Percentiles rank a stretch among this genome's conserved stretches.
These are phyloP conservation scores for Nannobrachium achirus DNA, from an alignment of 2,113 vertebrate genomes.

Conservation along the genomic window DNA sequence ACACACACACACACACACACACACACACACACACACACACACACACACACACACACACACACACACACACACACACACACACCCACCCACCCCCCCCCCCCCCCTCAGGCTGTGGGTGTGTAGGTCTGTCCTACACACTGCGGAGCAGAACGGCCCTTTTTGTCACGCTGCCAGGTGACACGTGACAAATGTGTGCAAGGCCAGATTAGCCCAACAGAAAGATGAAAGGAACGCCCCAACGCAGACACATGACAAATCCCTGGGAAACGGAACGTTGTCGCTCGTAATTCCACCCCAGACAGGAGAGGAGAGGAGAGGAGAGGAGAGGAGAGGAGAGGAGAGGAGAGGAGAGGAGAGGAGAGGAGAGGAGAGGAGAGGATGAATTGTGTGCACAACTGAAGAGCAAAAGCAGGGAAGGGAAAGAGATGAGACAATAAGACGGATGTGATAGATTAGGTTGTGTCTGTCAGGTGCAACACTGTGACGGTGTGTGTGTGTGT, in stretches of 20 bases:
- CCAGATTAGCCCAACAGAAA: slow-evolving; percentile 49
- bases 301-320: too few species aligned
- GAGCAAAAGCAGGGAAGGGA: too few species aligned
- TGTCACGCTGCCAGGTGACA: slow-evolving; percentile 20
- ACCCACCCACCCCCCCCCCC: neutral
- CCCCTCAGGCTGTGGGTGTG: slow-evolving; percentile 20
- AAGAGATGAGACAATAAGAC: too few species aligned
- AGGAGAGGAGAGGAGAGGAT: too few species aligned
- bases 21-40: neutral
- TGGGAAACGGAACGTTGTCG: slow-evolving; percentile 5
- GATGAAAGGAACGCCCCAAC: slow-evolving; percentile 30
- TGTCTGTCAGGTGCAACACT: neutral
- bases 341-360: too few species aligned
- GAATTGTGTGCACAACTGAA: too few species aligned
- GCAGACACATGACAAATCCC: neutral
- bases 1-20: slow-evolving; percentile 4
- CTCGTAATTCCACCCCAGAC: too few species aligned
- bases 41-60: slow-evolving; percentile 10
- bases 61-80: neutral
- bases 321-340: too few species aligned
- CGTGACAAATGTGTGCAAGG: slow-evolving; percentile 60
- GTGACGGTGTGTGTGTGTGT: slow-evolving; percentile 10
- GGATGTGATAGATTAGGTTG: too few species aligned
- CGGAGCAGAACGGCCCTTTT: slow-evolving; percentile 22
- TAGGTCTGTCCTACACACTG: slow-evolving; percentile 1